Conservation (phyloP, 2,797 vertebrate species). For the Pygocentrus nattereri region DNA sequence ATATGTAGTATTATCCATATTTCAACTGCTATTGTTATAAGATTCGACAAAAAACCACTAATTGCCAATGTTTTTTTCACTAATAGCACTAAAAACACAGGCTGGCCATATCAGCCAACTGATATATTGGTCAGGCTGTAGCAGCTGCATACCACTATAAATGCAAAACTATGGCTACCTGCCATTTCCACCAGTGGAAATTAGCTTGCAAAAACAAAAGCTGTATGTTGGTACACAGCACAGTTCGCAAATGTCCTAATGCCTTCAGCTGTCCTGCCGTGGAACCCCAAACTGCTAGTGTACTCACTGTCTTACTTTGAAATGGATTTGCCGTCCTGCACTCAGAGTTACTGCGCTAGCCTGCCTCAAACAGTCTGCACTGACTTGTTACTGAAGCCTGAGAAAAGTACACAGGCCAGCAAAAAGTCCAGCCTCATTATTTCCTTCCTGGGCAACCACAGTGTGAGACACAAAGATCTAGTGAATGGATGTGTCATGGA, state of each 20-base stretch:
- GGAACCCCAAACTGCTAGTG: background rate
- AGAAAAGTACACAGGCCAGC: conserved; percentile 62
- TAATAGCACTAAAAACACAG: too few species aligned
- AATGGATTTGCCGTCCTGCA: conserved; percentile 1
- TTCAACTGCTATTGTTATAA: too few species aligned
- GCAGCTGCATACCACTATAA: too few species aligned
- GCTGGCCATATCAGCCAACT: too few species aligned
- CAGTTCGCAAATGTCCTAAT: background rate
- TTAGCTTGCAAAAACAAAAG: background rate
- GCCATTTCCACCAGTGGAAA: too few species aligned
- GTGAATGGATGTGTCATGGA: conserved; percentile 59
- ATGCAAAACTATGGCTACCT: too few species aligned
- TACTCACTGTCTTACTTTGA: background rate
- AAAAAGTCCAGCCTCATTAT: conserved; percentile 66
- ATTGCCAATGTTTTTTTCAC: too few species aligned
- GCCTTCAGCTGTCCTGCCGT: background rate
- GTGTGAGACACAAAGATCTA: conserved; percentile 61
- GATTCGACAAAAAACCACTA: too few species aligned
- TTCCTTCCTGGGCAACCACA: conserved; percentile 60
- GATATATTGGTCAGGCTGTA: too few species aligned
- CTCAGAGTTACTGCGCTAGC: conserved; percentile 7
- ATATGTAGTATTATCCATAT: too few species aligned
- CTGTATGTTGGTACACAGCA: background rate
- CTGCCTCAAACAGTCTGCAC: conserved; percentile 12
- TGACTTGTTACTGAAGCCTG: conserved; percentile 34